These are phyloP conservation scores for Phalloptychus januarius DNA, from an alignment of 2,797 vertebrate genomes.

Conservation along the genomic window DNA sequence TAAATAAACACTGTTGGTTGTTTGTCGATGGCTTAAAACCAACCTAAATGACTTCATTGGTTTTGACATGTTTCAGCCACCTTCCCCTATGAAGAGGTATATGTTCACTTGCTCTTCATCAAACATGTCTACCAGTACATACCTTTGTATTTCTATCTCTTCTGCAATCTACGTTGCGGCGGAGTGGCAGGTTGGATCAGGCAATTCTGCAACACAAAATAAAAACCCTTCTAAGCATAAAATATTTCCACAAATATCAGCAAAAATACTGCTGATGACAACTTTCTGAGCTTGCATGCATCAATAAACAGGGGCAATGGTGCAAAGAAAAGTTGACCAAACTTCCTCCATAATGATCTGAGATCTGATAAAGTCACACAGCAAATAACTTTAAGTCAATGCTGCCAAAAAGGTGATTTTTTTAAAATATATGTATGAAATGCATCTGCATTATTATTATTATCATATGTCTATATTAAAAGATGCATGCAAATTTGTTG, in stretches of 20 bases:
- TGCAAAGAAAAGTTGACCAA: not conserved
- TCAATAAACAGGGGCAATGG: not conserved
- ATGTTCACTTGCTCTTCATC: not conserved
- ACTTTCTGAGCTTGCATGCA: not conserved
- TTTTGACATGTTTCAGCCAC: not conserved
- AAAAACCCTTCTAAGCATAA: not conserved
- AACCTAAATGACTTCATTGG: not conserved
- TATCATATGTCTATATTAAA: not conserved
- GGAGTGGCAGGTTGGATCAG: not conserved
- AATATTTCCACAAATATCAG: not conserved
- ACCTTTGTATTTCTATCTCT: not conserved
- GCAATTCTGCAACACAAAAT: constrained; percentile 1
- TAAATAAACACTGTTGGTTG: not conserved
- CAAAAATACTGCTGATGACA: not conserved
- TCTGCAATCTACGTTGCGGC: not conserved
- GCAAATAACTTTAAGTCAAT: not conserved
- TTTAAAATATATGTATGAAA: not conserved
- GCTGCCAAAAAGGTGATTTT: not conserved
- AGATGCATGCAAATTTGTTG: not conserved
- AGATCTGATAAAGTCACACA: not conserved
- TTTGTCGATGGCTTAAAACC: not conserved
- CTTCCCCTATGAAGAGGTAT: not conserved
- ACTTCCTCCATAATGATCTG: not conserved
- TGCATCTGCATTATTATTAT: not conserved
- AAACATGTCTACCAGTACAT: not conserved